Percentiles rank a stretch among this genome's conserved stretches.
These are phyloP conservation scores for Leptinotarsa undecemlineata DNA, from an alignment of 1,140 invertebrate genomes.

Conservation along the genomic window DNA sequence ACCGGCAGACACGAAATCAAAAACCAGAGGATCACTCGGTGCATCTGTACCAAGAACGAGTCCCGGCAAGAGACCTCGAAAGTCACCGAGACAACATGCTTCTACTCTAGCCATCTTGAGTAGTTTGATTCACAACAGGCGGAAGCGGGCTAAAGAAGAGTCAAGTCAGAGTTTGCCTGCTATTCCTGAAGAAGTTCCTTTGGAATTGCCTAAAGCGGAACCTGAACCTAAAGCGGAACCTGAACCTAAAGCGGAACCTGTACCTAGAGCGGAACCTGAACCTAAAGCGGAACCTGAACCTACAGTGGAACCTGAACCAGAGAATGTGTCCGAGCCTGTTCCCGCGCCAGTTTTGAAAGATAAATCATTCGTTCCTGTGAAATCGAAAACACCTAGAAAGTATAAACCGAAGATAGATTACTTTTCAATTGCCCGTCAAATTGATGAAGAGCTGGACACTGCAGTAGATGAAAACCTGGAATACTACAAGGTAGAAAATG, in stretches of 20 bases:
- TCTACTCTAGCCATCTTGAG: slow-evolving; percentile 81
- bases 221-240: no score
- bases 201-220: neutral
- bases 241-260: no score
- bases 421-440: slow-evolving; percentile 33
- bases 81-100: slow-evolving; percentile 82
- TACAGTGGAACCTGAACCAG: no score
- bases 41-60: slow-evolving; percentile 34
- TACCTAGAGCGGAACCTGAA: no score
- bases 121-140: slow-evolving; percentile 63
- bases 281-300: no score
- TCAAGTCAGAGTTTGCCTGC: slow-evolving; percentile 13
- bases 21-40: slow-evolving; percentile 26
- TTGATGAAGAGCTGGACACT: slow-evolving; percentile 41
- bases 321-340: neutral
- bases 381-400: slow-evolving; percentile 28
- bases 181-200: slow-evolving; percentile 35
- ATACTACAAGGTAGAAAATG: slow-evolving; percentile 32
- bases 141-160: slow-evolving; percentile 46
- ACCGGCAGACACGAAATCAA: slow-evolving; percentile 17
- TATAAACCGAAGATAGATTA: slow-evolving; percentile 38
- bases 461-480: slow-evolving; percentile 29
- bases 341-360: no score
- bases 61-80: slow-evolving; percentile 68
- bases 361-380: neutral